Conservation (phyloP, 2,888 invertebrate species). For the Drosophila basisetae region DNA sequence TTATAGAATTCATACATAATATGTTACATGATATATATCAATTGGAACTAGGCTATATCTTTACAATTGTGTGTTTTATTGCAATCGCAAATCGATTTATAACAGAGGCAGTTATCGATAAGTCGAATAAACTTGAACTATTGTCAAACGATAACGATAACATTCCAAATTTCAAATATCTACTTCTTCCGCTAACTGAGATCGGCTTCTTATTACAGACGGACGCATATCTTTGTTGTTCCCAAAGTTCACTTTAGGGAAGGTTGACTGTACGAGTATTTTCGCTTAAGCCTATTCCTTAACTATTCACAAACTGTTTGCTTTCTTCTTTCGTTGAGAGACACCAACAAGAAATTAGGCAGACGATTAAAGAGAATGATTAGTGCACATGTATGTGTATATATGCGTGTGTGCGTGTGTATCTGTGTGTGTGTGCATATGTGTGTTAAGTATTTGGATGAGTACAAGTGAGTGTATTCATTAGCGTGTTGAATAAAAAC, state of each 20-base stretch:
- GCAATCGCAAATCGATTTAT: not conserved
- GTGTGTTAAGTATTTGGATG: not conserved
- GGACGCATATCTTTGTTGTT: not conserved
- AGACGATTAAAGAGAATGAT: constrained; percentile 3
- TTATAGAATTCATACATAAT: not conserved
- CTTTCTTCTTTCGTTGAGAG: not conserved
- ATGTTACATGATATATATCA: not conserved
- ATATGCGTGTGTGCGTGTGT: not conserved
- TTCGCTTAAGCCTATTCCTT: not conserved
- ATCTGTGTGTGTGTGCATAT: not conserved
- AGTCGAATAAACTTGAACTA: not conserved
- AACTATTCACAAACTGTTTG: not conserved
- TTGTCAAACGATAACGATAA: no score
- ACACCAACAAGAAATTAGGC: not conserved
- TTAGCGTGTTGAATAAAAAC: constrained; percentile 8
- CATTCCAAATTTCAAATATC: not conserved
- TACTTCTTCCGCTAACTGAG: not conserved
- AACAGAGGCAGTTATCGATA: not conserved
- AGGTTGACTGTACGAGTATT: not conserved
- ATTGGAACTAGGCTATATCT: not conserved
- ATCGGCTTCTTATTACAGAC: not conserved
- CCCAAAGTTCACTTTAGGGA: not conserved
- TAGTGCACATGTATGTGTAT: constrained; percentile 23
- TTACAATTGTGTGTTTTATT: not conserved
- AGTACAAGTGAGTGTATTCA: not conserved